These are phyloP conservation scores for Phrynosoma platyrhinos DNA, from an alignment of 2,113 vertebrate species.

Conservation along the genomic window DNA sequence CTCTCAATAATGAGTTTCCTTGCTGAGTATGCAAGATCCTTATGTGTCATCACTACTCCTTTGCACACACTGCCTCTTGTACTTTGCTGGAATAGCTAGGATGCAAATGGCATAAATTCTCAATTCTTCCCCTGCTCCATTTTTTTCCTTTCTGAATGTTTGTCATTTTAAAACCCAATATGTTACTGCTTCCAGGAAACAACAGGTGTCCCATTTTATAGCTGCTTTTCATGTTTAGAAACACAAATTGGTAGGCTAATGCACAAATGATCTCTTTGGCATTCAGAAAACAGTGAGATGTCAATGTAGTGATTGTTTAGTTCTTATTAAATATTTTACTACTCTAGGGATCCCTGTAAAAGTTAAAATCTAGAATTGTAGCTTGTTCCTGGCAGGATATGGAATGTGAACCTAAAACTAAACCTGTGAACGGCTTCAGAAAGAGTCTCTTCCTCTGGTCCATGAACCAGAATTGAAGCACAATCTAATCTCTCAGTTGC, in stretches of 20 bases:
- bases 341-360: slow-evolving; percentile 31
- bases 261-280: slow-evolving; percentile 58
- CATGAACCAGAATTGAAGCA: too few relatives aligned
- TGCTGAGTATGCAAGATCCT: neutral
- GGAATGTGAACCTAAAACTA: slow-evolving; percentile 55
- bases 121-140: slow-evolving; percentile 39
- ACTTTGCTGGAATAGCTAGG: neutral
- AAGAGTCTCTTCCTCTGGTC: too few relatives aligned
- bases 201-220: neutral
- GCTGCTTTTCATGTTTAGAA: slow-evolving; percentile 47
- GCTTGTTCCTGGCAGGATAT: slow-evolving; percentile 51
- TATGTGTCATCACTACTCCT: neutral
- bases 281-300: slow-evolving; percentile 60
- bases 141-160: slow-evolving; percentile 51
- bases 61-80: neutral
- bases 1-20: neutral
- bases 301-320: slow-evolving; percentile 57
- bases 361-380: neutral
- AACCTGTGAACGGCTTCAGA: neutral
- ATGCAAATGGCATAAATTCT: slow-evolving; percentile 31
- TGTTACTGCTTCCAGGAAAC: slow-evolving; percentile 26
- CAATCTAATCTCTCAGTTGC: too few relatives aligned
- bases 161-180: slow-evolving; percentile 36
- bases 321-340: slow-evolving; percentile 68
- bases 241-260: slow-evolving; percentile 38